Base-by-base conservation (phyloP, 2,113 vertebrate species). In the Thryonomys swinderianus region DNA sequence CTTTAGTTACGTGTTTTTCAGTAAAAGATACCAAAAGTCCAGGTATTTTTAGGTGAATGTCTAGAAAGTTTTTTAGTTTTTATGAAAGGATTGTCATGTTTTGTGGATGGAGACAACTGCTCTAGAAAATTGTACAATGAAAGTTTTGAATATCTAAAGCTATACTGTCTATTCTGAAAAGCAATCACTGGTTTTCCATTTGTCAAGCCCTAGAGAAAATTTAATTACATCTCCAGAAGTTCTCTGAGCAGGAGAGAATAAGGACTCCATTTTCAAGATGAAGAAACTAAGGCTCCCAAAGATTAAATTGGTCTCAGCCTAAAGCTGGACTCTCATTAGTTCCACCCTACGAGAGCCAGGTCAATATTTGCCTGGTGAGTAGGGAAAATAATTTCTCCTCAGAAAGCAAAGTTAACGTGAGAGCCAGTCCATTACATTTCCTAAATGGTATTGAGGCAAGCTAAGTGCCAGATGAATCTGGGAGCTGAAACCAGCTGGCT, bases 401-500 rank as follows among this genome's bases (percentile, higher is more conserved):
- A 32, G 71, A 67, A 95, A 89, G 61, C 66, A 81, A 94, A n/a
- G 73, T 59, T 71, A 69, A 42, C 20, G 2, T 32, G 80, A 81
- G 42, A 59, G 20, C 23, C 59, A 53, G 59, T 78, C 53, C 86
- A 92, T 94, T 81, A 37, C 51, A 55, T 94, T 64, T 87, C 66
- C 84, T 97, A 93, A 95, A 42, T 95, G 96, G 92, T 2, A 2
- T 2, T 30, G 62, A 76, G 91, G 67, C 61, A 27, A 30, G 25
- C 73, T 82, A 90, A 79, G 61, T 76, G 85, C 55, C 84, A 40
- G n/a, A 89, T 34, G 89, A 79, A 37, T 27, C 91, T 85, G 59
- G 37, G 37, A 79, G 88, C 79, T 64, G 57, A 81, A 89, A 84
- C 76, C 95, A 94, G 93, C 93, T 96, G 95, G 40, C 45, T 88